Evolutionary conservation across 2,888 invertebrate species (phyloP), one percentile per base, ranked within the genome.

Genomic region (Dexiosoma caninum): DNA sequence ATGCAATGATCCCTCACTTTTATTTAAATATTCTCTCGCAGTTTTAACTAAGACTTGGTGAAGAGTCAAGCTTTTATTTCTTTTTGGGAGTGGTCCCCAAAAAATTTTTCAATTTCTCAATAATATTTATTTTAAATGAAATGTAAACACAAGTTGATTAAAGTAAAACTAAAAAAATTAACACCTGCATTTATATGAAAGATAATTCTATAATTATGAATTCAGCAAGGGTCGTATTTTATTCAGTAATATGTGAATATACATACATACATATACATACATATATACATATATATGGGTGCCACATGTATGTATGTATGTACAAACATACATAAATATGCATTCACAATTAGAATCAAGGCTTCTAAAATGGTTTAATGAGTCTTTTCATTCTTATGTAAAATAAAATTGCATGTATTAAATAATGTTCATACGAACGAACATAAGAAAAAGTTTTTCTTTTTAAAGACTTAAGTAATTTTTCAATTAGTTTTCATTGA

Each of bases 1-100:
- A 12, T 55, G 30, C 23, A 42, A 35, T 44, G 53, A 44, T 66
- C 49, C 55, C 59, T 57, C 67, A 72, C 51, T 35, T 60, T 59
- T 53, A 35, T 40, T 42, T 66, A 19, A 19, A 30, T 14, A 27
- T 32, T 44, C 7, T 57, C 21, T 57, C 64, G 30, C 53, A 64
- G 9, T 12, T 55, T 76, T 14, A 72, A 51, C 27, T 53, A 35
- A 57, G 60, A 59, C 64, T 69, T 79, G 80, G 44, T 77, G 44
- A 74, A 79, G 55, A 79, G 55, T 62, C 75, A 57, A 82, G 82
- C 82, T 79, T 70, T 77, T 42, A 49, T 66, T 8, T 35, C 49
- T 64, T 76, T 82, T 83, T 83, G 81, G 83, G 83, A 78, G 81
- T 81, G 78, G 83, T 59, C 80, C 74, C 76, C 71, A 67, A 71